Evolutionary conservation across 2,888 invertebrate species (phyloP).

Genomic region (Chrysodeixis includens): DNA sequence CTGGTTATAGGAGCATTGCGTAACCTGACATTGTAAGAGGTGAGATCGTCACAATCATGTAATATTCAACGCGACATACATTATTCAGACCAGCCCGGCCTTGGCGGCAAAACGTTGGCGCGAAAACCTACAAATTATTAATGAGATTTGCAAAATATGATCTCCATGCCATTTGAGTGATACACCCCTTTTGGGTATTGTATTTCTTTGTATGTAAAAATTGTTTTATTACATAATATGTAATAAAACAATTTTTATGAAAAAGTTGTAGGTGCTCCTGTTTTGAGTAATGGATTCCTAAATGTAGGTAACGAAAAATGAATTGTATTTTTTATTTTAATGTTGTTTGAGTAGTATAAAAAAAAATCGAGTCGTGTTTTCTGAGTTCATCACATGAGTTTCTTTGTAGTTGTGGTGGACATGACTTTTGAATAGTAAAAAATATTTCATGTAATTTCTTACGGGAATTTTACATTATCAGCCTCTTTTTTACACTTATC

Average conservation of each 20-base stretch:
- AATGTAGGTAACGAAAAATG: no score
- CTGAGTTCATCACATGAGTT: no score
- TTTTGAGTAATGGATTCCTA: background rate
- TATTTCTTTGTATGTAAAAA: slow-evolving; percentile 5
- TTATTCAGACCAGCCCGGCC: slow-evolving; percentile 53
- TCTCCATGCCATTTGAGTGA: slow-evolving; percentile 14
- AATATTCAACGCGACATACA: slow-evolving; percentile 53
- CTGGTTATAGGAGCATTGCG: slow-evolving; percentile 38
- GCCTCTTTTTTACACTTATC: no score
- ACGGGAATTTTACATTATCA: no score
- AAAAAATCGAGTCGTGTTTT: no score
- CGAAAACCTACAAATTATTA: slow-evolving; percentile 56
- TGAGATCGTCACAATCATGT: slow-evolving; percentile 40
- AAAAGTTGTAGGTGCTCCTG: background rate
- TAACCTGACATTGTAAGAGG: slow-evolving; percentile 23
- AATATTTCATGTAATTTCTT: no score
- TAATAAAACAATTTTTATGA: background rate
- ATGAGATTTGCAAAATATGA: slow-evolving; percentile 51
- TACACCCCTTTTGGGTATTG: slow-evolving; percentile 12
- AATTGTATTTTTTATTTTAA: no score
- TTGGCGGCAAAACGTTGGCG: slow-evolving; percentile 33
- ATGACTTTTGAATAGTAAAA: no score
- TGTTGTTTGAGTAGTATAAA: no score
- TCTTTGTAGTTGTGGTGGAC: no score
- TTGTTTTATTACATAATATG: background rate